Conservation (phyloP, 2,888 invertebrate species). For the Pteria penguin region DNA sequence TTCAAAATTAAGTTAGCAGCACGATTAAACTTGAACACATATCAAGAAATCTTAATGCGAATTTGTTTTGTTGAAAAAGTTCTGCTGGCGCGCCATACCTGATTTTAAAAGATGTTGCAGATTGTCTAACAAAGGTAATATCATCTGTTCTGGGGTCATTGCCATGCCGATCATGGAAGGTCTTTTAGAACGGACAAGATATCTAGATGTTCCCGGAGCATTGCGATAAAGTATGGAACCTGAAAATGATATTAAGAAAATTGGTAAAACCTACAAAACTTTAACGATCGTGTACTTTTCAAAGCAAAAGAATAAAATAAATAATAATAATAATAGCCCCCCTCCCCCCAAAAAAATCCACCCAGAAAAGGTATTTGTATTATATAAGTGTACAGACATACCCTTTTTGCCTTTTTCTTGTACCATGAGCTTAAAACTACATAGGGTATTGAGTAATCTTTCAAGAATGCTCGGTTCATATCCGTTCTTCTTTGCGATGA, state of each 20-base stretch:
- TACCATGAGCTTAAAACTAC: conserved; percentile 55
- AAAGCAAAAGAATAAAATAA: neutral
- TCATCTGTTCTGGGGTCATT: conserved; percentile 46
- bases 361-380: neutral
- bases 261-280: neutral
- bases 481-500: conserved; percentile 55
- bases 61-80: too few species aligned
- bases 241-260: conserved; percentile 19
- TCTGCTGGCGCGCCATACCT: too few species aligned
- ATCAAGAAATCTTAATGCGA: too few species aligned
- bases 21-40: too few species aligned
- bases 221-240: conserved; percentile 49
- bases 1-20: too few species aligned
- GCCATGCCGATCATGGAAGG: conserved; percentile 51
- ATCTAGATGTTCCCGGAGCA: conserved; percentile 48
- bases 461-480: conserved; percentile 58
- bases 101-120: conserved; percentile 49
- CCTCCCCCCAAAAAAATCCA: neutral
- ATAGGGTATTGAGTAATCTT: conserved; percentile 61
- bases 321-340: neutral
- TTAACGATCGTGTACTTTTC: too few species aligned
- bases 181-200: conserved; percentile 50
- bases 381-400: neutral
- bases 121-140: conserved; percentile 49
- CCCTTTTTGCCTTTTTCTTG: conserved; percentile 49